These are phyloP conservation scores for Phasianus colchicus DNA, from an alignment of 2,113 vertebrate species.

Conservation along the genomic window DNA sequence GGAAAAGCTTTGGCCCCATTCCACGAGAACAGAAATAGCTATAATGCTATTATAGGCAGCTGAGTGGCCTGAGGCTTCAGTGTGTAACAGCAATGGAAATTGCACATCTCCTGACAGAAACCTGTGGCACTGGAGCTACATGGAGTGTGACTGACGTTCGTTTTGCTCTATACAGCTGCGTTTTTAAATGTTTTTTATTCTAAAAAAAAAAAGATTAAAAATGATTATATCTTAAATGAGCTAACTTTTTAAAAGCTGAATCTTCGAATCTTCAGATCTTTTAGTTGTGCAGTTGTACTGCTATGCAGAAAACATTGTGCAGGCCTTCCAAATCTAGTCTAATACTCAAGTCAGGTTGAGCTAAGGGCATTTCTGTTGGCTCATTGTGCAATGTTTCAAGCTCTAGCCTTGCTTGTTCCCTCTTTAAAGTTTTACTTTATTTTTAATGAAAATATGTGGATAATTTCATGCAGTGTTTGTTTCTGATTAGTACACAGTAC, in stretches of 20 bases:
- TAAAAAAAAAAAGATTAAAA: not conserved
- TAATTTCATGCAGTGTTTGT: not conserved
- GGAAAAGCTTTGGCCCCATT: not conserved
- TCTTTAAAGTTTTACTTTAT: not conserved
- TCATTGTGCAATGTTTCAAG: not conserved
- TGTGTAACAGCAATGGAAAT: not conserved
- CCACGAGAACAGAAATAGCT: conserved; percentile 11
- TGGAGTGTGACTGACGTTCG: not conserved
- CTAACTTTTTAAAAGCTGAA: not conserved
- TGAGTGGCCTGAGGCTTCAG: not conserved
- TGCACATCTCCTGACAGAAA: not conserved
- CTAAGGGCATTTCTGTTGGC: not conserved
- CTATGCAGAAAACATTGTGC: not conserved
- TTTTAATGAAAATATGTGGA: not conserved
- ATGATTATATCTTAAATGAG: not conserved
- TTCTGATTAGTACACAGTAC: not conserved
- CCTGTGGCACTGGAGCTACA: not conserved
- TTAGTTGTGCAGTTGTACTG: not conserved
- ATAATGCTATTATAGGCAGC: not conserved
- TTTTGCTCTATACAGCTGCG: not conserved
- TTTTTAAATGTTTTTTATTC: not conserved
- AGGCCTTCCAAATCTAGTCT: not conserved
- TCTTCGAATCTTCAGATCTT: not conserved
- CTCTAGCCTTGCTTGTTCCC: not conserved
- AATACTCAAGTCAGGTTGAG: not conserved